Percentiles rank a stretch among this genome's conserved stretches.
Conservation (phyloP, 2,888 invertebrate species). For the Xestobium rufovillosum region DNA sequence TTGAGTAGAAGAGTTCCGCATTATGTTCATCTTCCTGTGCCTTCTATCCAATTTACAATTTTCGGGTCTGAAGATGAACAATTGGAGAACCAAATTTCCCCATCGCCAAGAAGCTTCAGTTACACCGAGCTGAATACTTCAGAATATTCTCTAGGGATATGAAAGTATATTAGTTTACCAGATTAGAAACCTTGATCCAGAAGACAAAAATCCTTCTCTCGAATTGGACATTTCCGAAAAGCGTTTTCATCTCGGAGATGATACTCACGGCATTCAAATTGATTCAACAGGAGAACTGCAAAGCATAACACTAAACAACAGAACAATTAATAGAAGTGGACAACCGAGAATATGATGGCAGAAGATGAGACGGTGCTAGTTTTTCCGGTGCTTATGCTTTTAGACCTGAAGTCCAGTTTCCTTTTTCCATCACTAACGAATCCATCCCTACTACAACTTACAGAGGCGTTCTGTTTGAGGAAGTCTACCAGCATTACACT, state of each 20-base stretch:
- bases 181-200: constrained; percentile 1
- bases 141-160: constrained; percentile 14
- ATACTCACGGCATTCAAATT: neutral
- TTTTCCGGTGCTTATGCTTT: constrained; percentile 79
- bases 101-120: constrained; percentile 19
- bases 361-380: neutral
- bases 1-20: constrained; percentile 47
- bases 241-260: neutral
- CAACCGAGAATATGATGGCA: too few relatives aligned
- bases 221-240: neutral
- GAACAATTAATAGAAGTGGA: neutral
- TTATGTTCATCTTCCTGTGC: constrained; percentile 50
- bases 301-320: neutral
- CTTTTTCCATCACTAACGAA: constrained; percentile 26
- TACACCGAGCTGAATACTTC: constrained; percentile 15
- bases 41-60: constrained; percentile 25
- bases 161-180: constrained; percentile 20
- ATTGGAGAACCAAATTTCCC: constrained; percentile 19
- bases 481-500: constrained; percentile 55
- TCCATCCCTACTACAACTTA: constrained; percentile 25
- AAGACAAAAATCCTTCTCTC: constrained; percentile 4
- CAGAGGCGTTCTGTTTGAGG: constrained; percentile 44
- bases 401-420: constrained; percentile 49
- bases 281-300: neutral
- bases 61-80: constrained; percentile 16